Percentiles rank a stretch among this genome's conserved stretches.
Evolutionary conservation across 1,140 invertebrate genomes (phyloP).

Genomic region (Ganaspis sp.): DNA sequence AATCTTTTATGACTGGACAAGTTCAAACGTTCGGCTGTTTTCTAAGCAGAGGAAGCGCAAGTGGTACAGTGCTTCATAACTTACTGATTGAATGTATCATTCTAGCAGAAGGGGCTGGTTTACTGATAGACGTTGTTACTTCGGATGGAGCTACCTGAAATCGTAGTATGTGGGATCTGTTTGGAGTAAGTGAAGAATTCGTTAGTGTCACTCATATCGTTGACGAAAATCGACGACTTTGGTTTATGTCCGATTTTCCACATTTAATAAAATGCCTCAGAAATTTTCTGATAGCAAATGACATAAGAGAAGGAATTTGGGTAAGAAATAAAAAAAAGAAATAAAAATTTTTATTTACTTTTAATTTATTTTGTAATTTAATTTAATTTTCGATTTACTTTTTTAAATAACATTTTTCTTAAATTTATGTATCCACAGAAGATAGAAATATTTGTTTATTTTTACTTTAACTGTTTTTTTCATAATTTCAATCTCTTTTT

Average conservation of each 20-base stretch:
- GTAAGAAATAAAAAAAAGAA: too few relatives aligned
- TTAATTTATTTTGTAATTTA: too few relatives aligned
- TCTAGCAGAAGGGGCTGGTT: constrained; percentile 41
- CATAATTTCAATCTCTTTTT: too few relatives aligned
- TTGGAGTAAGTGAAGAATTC: constrained; percentile 13
- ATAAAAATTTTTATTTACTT: too few relatives aligned
- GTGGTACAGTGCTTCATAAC: constrained; percentile 44
- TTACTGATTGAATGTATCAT: constrained; percentile 52
- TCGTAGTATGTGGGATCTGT: neutral
- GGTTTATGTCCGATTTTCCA: neutral
- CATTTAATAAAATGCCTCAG: neutral
- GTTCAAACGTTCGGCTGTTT: constrained; percentile 54
- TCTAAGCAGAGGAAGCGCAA: constrained; percentile 50
- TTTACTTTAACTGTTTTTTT: too few relatives aligned
- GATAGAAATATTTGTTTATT: too few relatives aligned
- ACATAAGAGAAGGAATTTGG: too few relatives aligned
- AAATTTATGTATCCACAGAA: too few relatives aligned
- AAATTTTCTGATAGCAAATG: neutral
- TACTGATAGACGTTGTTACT: constrained; percentile 45
- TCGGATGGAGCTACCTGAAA: constrained; percentile 37
- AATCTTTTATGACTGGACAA: constrained; percentile 57
- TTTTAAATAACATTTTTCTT: too few relatives aligned
- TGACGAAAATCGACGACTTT: neutral
- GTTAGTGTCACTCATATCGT: constrained; percentile 37
- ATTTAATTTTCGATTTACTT: too few relatives aligned